Evolutionary conservation across 1,140 invertebrate genomes (phyloP).

Genomic region (Drosophila yakuba): DNA sequence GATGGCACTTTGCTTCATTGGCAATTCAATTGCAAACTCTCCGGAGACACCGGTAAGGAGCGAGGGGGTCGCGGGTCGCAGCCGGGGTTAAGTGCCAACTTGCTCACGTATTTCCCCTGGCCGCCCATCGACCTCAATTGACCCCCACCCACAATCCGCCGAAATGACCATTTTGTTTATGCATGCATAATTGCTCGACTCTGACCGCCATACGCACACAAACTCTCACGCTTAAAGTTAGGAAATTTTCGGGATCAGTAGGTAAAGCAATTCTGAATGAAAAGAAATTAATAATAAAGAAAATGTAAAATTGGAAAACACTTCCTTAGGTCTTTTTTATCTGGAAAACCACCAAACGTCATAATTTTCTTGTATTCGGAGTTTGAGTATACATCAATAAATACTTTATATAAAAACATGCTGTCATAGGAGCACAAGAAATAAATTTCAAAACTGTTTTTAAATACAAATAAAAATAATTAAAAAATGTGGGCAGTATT

Average conservation of each 20-base stretch:
- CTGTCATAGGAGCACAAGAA: too few species aligned
- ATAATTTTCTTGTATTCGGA: too few species aligned
- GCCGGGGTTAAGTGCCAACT: constrained; percentile 65
- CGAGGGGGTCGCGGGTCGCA: background rate
- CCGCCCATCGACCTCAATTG: constrained; percentile 21
- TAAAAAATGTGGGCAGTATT: too few species aligned
- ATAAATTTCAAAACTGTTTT: too few species aligned
- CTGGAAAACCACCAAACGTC: too few species aligned
- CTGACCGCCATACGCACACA: constrained; percentile 24
- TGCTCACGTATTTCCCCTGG: constrained; percentile 42
- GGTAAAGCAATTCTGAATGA: background rate
- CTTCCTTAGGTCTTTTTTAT: too few species aligned
- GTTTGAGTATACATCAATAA: too few species aligned
- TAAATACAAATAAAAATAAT: too few species aligned
- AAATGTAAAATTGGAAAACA: too few species aligned
- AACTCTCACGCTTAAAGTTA: background rate
- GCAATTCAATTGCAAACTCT: constrained; percentile 54
- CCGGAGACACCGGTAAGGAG: constrained; percentile 26
- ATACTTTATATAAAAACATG: too few species aligned
- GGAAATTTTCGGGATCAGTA: background rate
- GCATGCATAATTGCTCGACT: constrained; percentile 71
- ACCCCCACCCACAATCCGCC: constrained; percentile 18
- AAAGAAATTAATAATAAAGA: too few species aligned
- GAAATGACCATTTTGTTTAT: constrained; percentile 62
- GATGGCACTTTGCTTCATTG: constrained; percentile 74